Evolutionary conservation across 23 tunicate genomes (phyloP), one percentile per base, ranked within the genome.

Genomic region (Clavelina lepadiformis): DNA sequence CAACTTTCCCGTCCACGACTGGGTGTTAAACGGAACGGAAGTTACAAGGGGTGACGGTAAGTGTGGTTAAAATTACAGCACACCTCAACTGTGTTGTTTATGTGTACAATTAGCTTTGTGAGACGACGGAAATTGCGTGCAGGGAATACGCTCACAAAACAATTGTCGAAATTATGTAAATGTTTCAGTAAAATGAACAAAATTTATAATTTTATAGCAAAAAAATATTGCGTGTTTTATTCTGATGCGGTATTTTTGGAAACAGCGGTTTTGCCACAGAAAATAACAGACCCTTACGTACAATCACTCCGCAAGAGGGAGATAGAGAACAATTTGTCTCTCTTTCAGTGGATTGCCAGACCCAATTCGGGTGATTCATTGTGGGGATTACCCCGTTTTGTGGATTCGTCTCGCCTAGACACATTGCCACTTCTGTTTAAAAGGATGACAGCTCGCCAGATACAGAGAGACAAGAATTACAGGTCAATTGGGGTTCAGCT

Each of bases 31-130:
- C 0, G 77, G 69, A 38, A 61, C 32, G 1, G 29, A 30, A 24
- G 46, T 83, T 19, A 33, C 68, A n/a, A 33, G 35, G 6, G 92
- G 92, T 19, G 46, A 47, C 68, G 92, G 92, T 83, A 31, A n/a
- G n/a, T n/a, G n/a, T n/a, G n/a, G n/a, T n/a, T n/a, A n/a, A n/a
- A n/a, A n/a, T n/a, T n/a, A n/a, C n/a, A n/a, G n/a, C n/a, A n/a
- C n/a, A n/a, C n/a, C n/a, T n/a, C n/a, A n/a, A n/a, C n/a, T n/a
- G n/a, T n/a, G n/a, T n/a, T n/a, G n/a, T n/a, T n/a, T n/a, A n/a
- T n/a, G n/a, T n/a, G n/a, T n/a, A n/a, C n/a, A n/a, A n/a, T n/a
- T n/a, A n/a, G n/a, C n/a, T n/a, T n/a, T n/a, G n/a, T n/a, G n/a
- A n/a, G n/a, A n/a, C n/a, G n/a, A n/a, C n/a, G n/a, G n/a, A n/a